Evolutionary conservation across 2,888 invertebrate species (phyloP), one percentile per base, ranked within the genome.

Genomic region (Pollenia griseotomentosa): DNA sequence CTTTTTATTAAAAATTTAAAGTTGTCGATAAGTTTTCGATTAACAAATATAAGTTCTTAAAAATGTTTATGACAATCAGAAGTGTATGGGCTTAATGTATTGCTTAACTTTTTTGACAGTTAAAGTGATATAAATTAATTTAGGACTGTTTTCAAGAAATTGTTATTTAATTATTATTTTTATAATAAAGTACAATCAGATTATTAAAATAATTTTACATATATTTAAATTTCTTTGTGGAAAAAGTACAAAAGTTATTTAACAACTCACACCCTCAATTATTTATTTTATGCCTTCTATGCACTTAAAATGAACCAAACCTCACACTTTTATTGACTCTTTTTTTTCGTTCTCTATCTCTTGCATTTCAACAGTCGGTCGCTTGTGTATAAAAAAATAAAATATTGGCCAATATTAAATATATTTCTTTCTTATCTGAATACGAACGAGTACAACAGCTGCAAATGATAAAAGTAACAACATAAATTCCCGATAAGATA

Each of bases 401-500:
- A 44, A 78, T 81, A 77, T 86, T 83, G 86, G 83, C 86, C 77
- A 86, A 83, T 77, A 86, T 75, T 51, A 77, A 77, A 80, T 75
- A 66, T 74, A 80, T 75, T 75, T 16, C 51, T 48, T 61, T 78
- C 78, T 77, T 83, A 75, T 83, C 73, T 65, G 63, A 16, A 33
- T 66, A 66, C 55, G 33, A 40, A 33, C 6, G 66, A 51, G 14
- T 46, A 70, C 14, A 65, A 68, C n/a, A 79, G 73, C 70, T 82
- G 82, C 82, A 74, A 86, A 79, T 65, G 85, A 75, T 81, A 81
- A 75, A 66, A 65, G 40, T 51, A 80, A 70, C 55, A 74, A 85
- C 74, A 85, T 42, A 68, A 82, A 86, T 63, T 77, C 65, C 16
- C 40, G 86, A 86, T 86, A 86, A 86, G 86, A 86, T 83, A 86